These are phyloP conservation scores for Trachelipus rathkii DNA, from an alignment of 1,140 invertebrate species.

Conservation along the genomic window DNA sequence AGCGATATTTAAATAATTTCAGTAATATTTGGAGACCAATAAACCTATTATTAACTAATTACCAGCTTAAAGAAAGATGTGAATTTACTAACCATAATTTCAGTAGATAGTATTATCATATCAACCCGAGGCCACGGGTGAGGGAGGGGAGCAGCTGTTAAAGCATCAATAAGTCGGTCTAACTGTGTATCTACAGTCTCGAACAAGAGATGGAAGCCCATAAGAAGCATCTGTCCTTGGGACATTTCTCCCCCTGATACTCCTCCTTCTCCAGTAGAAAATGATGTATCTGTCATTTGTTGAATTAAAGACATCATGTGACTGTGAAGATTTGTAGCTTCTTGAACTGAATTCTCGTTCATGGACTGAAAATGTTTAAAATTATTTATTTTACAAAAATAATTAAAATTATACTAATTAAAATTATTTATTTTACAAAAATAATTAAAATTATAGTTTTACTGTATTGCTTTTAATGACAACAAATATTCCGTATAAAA, in stretches of 20 bases:
- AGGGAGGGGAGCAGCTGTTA: conserved; percentile 50
- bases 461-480: too few relatives aligned
- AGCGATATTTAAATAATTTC: too few relatives aligned
- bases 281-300: conserved; percentile 20
- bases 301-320: conserved; percentile 35
- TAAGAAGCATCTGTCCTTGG: conserved; percentile 76
- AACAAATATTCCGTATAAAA: too few relatives aligned
- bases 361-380: conserved; percentile 57
- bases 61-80: neutral
- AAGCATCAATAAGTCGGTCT: conserved; percentile 35
- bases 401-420: too few relatives aligned
- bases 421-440: too few relatives aligned
- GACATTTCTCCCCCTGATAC: conserved; percentile 51
- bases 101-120: conserved; percentile 72
- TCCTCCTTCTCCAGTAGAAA: conserved; percentile 23
- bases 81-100: conserved; percentile 59
- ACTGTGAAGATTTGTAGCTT: conserved; percentile 52
- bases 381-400: too few relatives aligned
- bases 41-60: too few relatives aligned
- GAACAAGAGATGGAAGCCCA: conserved; percentile 84
- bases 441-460: too few relatives aligned
- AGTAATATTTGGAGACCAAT: too few relatives aligned
- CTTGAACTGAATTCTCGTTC: conserved; percentile 56
- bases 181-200: conserved; percentile 61
- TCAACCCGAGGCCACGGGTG: conserved; percentile 74